Evolutionary conservation across 2,888 invertebrate genomes (phyloP).

Genomic region (Cistogaster globosa): DNA sequence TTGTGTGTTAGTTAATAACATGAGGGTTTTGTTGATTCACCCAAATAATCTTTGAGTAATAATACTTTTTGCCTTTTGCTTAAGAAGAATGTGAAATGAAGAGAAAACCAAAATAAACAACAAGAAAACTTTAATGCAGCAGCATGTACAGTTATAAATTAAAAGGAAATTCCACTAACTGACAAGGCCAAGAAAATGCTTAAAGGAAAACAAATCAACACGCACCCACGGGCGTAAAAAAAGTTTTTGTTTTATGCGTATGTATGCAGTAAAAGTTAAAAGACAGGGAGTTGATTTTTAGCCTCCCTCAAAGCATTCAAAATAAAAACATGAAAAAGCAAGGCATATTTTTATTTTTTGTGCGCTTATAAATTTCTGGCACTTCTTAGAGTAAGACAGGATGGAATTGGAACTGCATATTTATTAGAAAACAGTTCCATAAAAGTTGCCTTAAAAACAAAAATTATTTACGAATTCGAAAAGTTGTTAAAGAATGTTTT

Average conservation of each 20-base stretch:
- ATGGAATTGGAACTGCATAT: background rate
- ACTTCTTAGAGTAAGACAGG: background rate
- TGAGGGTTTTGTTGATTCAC: conserved; percentile 54
- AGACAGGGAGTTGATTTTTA: conserved; percentile 51
- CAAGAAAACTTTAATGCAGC: conserved; percentile 47
- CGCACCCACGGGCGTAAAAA: conserved; percentile 4
- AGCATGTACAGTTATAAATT: conserved; percentile 73
- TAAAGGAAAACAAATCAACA: conserved; percentile 47
- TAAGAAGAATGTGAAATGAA: conserved; percentile 1
- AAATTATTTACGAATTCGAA: too few relatives aligned
- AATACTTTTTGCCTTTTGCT: conserved; percentile 55
- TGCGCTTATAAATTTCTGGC: background rate
- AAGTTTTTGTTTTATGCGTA: conserved; percentile 6
- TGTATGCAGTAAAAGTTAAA: conserved; percentile 17
- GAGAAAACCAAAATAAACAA: conserved; percentile 57
- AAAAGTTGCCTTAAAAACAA: too few relatives aligned
- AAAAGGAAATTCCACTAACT: conserved; percentile 73
- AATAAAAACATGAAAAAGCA: background rate
- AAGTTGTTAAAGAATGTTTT: too few relatives aligned
- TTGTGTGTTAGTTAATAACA: background rate
- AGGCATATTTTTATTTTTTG: conserved; percentile 19
- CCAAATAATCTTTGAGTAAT: conserved; percentile 61
- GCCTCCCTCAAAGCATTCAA: conserved; percentile 9
- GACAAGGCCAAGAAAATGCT: conserved; percentile 65
- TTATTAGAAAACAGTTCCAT: background rate